Percentiles rank a stretch among this genome's conserved stretches.
phyloP scores from a whole-genome alignment of 2,113 vertebrate genomes.

The Neodon shergylaensis region DNA sequence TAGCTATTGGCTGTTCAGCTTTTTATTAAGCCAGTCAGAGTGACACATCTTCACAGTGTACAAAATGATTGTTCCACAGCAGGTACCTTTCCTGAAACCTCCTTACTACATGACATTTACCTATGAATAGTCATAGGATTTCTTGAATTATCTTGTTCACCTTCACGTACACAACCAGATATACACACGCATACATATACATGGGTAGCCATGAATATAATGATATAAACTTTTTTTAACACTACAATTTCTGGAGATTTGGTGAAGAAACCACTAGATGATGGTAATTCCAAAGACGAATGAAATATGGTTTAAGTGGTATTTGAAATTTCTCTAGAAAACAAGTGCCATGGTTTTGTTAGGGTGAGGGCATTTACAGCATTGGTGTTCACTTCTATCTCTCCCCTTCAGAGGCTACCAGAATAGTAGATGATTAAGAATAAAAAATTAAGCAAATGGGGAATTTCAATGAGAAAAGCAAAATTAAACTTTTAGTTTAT shows the following conservation, averaged over 20 bases:
- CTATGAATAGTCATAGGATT: slow-evolving; percentile 9
- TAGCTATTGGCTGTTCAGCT: no score
- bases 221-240: not conserved
- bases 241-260: not conserved
- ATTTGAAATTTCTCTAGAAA: slow-evolving; percentile 51
- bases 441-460: slow-evolving; percentile 29
- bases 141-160: not conserved
- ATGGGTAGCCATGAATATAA: not conserved
- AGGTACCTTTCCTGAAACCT: not conserved
- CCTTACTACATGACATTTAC: not conserved
- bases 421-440: slow-evolving; percentile 11
- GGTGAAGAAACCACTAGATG: not conserved
- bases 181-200: not conserved
- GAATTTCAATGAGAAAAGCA: slow-evolving; percentile 25
- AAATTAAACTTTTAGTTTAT: not conserved
- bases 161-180: not conserved
- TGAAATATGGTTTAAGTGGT: not conserved
- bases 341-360: not conserved
- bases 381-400: not conserved
- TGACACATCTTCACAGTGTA: no score
- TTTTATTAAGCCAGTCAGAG: no score
- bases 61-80: no score
- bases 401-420: not conserved
- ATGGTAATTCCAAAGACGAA: not conserved
- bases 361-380: not conserved